Percentiles rank a stretch among this genome's conserved stretches.
Evolutionary conservation across 2,888 invertebrate species (phyloP).

Genomic region (Argyra leucocephala): DNA sequence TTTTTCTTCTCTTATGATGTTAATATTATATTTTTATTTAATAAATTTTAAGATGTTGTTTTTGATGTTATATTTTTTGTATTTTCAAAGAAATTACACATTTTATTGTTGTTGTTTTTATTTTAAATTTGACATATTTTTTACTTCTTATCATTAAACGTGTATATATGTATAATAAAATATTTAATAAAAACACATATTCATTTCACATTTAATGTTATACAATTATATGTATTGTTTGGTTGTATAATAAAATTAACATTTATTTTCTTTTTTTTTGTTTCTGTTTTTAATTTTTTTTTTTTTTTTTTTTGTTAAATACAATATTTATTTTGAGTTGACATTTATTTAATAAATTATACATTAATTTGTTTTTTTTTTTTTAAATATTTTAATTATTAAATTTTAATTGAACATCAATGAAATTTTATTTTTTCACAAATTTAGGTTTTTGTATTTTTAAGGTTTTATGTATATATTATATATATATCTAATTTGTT

Average conservation of each 20-base stretch:
- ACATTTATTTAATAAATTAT: background rate
- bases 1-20: background rate
- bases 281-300: background rate
- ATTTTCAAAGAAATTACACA: background rate
- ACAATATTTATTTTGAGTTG: background rate
- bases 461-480: background rate
- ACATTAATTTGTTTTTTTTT: background rate
- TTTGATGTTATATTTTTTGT: conserved; percentile 17
- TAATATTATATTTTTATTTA: background rate
- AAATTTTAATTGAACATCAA: background rate
- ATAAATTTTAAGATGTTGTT: background rate
- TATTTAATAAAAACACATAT: conserved; percentile 13
- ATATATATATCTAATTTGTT: too few species aligned
- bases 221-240: conserved; percentile 22
- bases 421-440: background rate
- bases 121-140: conserved; percentile 14
- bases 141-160: conserved; percentile 17
- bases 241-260: conserved; percentile 18
- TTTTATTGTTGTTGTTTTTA: conserved; percentile 19
- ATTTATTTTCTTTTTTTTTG: conserved; percentile 18
- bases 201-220: conserved; percentile 24
- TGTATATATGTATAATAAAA: conserved; percentile 19
- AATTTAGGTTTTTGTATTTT: too few species aligned
- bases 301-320: background rate
- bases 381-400: background rate